These are phyloP conservation scores for Ecliptopera silaceata DNA, from an alignment of 2,888 invertebrate species.

Conservation along the genomic window DNA sequence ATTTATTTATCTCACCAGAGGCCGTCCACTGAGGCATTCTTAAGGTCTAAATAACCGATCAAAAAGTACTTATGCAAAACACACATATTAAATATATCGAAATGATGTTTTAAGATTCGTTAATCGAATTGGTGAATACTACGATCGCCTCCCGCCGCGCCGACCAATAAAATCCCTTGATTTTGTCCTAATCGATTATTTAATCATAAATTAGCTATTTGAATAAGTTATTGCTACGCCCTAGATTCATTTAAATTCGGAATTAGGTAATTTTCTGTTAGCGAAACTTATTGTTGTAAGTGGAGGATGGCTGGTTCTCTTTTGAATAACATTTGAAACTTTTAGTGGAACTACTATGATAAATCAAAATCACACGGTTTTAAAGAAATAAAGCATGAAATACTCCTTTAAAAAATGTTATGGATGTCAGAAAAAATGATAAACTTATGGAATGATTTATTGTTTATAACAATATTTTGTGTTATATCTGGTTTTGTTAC, in stretches of 20 bases:
- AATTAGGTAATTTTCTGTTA: slow-evolving; percentile 41
- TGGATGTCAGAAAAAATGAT: too few relatives aligned
- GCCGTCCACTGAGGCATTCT: too few relatives aligned
- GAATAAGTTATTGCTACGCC: slow-evolving; percentile 54
- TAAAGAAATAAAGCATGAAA: too few relatives aligned
- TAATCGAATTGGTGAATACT: slow-evolving; percentile 33
- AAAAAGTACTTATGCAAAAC: slow-evolving; percentile 20
- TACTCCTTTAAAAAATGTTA: too few relatives aligned
- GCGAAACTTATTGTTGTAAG: slow-evolving; percentile 8
- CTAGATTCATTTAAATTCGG: slow-evolving; percentile 52
- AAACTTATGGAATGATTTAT: too few relatives aligned
- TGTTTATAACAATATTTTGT: too few relatives aligned
- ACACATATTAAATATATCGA: slow-evolving; percentile 22
- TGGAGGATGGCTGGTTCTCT: slow-evolving; percentile 4
- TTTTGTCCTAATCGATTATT: slow-evolving; percentile 61
- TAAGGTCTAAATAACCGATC: background rate
- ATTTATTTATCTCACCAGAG: too few relatives aligned
- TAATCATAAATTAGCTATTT: slow-evolving; percentile 52
- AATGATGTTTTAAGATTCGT: too few relatives aligned
- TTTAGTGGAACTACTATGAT: too few relatives aligned
- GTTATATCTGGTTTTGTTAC: too few relatives aligned
- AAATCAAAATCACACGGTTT: too few relatives aligned
- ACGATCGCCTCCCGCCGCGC: slow-evolving; percentile 48
- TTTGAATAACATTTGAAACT: background rate
- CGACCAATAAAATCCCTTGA: slow-evolving; percentile 54